Evolutionary conservation across 2,797 vertebrate genomes (phyloP).

Genomic region (Alauda arvensis): DNA sequence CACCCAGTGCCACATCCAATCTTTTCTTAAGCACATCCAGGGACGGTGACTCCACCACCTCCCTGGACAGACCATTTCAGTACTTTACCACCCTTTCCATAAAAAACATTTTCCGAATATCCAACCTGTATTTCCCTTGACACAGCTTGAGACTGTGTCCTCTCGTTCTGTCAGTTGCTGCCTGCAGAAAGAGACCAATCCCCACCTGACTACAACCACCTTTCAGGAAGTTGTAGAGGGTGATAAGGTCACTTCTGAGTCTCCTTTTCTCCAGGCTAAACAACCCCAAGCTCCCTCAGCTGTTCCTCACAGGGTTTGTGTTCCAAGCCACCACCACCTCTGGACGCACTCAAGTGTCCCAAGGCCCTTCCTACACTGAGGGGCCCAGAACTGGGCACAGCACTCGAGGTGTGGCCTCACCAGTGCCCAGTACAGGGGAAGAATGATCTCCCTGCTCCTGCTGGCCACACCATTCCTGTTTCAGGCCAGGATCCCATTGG

Average conservation of each 20-base stretch:
- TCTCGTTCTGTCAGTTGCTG: rapidly evolving
- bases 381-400: neutral
- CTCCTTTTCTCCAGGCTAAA: neutral
- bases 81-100: neutral
- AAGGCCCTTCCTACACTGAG: neutral
- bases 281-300: neutral
- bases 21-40: neutral
- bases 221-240: neutral
- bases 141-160: rapidly evolving
- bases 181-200: neutral
- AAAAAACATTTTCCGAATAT: neutral
- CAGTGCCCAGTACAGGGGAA: neutral
- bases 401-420: neutral
- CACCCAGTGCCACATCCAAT: rapidly evolving
- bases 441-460: neutral
- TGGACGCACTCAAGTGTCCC: rapidly evolving
- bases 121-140: neutral
- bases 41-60: neutral
- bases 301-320: rapidly evolving
- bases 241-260: neutral
- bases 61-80: rapidly evolving
- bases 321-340: neutral
- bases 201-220: neutral
- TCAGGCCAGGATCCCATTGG: too few relatives aligned
- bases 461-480: neutral